These are phyloP conservation scores for Pteropus rufus DNA, from an alignment of 2,797 vertebrate species.

Conservation along the genomic window DNA sequence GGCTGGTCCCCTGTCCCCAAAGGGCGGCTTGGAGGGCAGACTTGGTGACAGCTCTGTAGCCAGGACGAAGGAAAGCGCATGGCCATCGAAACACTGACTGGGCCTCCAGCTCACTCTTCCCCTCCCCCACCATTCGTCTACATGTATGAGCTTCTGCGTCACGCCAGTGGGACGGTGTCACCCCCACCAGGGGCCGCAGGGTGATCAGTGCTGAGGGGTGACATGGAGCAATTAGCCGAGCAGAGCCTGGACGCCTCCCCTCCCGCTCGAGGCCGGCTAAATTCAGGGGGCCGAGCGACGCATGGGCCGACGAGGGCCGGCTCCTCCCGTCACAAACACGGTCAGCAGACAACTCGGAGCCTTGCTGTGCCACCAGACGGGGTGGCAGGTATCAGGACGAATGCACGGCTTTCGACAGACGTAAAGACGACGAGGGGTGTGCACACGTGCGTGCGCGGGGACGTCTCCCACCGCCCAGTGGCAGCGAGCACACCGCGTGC, in stretches of 20 bases:
- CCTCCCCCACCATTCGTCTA: accelerated
- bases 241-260: accelerated
- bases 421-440: no score
- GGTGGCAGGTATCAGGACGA: no score
- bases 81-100: neutral
- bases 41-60: neutral
- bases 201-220: accelerated
- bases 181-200: neutral
- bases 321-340: no score
- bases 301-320: no score
- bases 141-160: no score
- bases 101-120: neutral
- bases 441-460: no score
- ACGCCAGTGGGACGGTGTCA: neutral
- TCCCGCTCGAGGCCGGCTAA: no score
- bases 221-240: accelerated
- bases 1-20: neutral
- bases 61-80: neutral
- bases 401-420: no score
- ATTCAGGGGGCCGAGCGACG: no score
- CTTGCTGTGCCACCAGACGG: no score
- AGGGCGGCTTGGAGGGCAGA: neutral
- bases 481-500: neutral
- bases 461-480: neutral
- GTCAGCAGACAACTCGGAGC: no score